phyloP scores from a whole-genome alignment of 2,888 invertebrate species.

The Automeris io region DNA sequence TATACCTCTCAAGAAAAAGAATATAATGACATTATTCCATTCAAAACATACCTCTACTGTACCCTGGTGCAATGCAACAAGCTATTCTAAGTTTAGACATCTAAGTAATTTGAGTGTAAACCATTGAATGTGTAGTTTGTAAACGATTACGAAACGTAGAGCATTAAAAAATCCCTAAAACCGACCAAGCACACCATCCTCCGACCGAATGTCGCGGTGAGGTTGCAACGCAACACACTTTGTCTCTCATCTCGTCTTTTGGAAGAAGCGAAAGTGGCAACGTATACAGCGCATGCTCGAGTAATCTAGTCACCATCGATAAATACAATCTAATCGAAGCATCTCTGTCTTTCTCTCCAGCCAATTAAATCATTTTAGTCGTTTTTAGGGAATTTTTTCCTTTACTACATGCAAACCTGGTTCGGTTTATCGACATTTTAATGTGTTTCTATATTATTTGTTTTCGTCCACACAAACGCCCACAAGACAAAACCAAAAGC shows the following conservation, averaged over 20 bases:
- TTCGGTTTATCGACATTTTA: constrained; percentile 19
- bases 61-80: constrained; percentile 6
- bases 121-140: not conserved
- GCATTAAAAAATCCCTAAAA: constrained; percentile 33
- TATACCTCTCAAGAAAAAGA: too few species aligned
- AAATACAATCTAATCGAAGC: constrained; percentile 52
- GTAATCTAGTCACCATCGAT: constrained; percentile 59
- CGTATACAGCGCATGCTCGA: constrained; percentile 74
- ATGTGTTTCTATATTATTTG: constrained; percentile 15
- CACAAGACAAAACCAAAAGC: constrained; percentile 70
- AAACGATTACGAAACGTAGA: constrained; percentile 30
- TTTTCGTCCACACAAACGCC: constrained; percentile 44
- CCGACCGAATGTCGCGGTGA: constrained; percentile 65
- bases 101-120: not conserved
- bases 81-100: constrained; percentile 3
- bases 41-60: not conserved
- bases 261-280: constrained; percentile 70
- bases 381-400: constrained; percentile 40
- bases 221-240: constrained; percentile 36
- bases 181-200: constrained; percentile 67
- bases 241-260: constrained; percentile 36
- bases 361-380: constrained; percentile 34
- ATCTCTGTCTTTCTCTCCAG: constrained; percentile 29
- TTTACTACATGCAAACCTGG: constrained; percentile 42
- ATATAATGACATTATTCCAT: not conserved